A percentile compares a stretch with the other conserved stretches of the same genome.
Conservation (phyloP, 2,888 invertebrate genomes). For the Perizoma affinitatum region DNA sequence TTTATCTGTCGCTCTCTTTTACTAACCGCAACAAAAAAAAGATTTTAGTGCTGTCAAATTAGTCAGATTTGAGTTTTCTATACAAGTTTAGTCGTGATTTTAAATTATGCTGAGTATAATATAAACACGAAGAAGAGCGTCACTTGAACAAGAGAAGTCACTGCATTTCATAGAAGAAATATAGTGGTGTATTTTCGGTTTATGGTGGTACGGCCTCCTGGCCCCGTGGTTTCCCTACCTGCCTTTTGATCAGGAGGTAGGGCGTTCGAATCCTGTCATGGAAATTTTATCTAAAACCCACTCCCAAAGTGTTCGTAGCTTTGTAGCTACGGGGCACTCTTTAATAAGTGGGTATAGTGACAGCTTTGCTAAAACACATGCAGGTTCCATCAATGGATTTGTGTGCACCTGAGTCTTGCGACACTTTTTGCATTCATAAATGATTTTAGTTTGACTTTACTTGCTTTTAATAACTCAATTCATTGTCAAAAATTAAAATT, state of each 20-base stretch:
- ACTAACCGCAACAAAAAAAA: too few species aligned
- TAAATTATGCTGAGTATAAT: too few species aligned
- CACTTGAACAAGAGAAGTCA: background rate
- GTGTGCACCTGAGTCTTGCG: conserved; percentile 70
- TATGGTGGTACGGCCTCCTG: background rate
- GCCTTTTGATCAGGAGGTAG: conserved; percentile 19
- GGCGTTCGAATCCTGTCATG: conserved; percentile 25
- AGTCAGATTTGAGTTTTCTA: too few species aligned
- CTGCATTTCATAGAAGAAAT: background rate
- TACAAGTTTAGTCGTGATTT: too few species aligned
- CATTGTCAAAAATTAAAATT: too few species aligned
- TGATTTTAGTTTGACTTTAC: background rate
- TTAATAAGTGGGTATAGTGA: conserved; percentile 58
- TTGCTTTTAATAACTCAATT: too few species aligned
- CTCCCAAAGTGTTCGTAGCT: conserved; percentile 60
- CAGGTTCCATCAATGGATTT: conserved; percentile 60
- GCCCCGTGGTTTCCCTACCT: conserved; percentile 7
- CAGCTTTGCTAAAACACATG: conserved; percentile 71
- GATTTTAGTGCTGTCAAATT: too few species aligned
- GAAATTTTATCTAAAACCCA: conserved; percentile 42
- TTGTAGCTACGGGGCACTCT: conserved; percentile 50
- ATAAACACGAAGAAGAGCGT: background rate
- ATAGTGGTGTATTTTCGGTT: conserved; percentile 5
- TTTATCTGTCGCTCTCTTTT: too few species aligned
- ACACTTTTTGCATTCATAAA: conserved; percentile 43